phyloP scores from a whole-genome alignment of 2,888 invertebrate genomes.

The Arctia plantaginis region DNA sequence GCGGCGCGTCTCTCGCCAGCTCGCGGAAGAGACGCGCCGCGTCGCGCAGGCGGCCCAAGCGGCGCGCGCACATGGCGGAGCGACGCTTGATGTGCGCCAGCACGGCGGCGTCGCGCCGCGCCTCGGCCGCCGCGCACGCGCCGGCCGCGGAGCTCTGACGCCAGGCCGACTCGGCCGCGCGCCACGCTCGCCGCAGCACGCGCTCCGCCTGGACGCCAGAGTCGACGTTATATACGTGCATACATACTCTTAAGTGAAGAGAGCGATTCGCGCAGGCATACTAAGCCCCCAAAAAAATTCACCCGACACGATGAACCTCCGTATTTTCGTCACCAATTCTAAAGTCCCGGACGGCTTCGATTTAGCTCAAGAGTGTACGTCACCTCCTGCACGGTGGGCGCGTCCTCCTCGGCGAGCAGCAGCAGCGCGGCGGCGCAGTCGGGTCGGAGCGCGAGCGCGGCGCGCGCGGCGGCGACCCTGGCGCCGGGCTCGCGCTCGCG shows the following conservation, averaged over 20 bases:
- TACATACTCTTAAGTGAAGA: not conserved
- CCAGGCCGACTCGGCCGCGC: constrained; percentile 96
- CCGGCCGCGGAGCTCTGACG: constrained; percentile 93
- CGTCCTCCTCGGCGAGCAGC: constrained; percentile 98
- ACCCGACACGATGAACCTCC: no score
- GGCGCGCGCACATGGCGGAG: constrained; percentile 98
- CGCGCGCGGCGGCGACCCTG: constrained; percentile 92
- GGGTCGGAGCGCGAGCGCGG: constrained; percentile 94
- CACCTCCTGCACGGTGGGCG: constrained; percentile 94
- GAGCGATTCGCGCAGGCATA: no score
- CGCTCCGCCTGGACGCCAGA: constrained; percentile 61
- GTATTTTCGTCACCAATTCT: not conserved
- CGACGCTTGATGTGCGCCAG: constrained; percentile 97
- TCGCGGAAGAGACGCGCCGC: constrained; percentile 99
- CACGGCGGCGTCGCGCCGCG: constrained; percentile 96
- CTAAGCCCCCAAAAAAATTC: no score
- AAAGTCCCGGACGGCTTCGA: no score
- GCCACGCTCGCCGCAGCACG: constrained; percentile 92
- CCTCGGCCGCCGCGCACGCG: constrained; percentile 95
- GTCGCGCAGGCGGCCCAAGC: constrained; percentile 97
- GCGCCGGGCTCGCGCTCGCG: constrained; percentile 96
- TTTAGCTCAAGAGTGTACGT: not conserved
- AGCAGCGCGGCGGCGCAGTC: constrained; percentile 98
- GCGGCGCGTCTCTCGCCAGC: constrained; percentile 97
- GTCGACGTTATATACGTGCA: not conserved